A percentile compares a stretch with the other conserved stretches of the same genome.
Conservation (phyloP, 2,888 invertebrate genomes). For the Steinernema carpocapsae region DNA sequence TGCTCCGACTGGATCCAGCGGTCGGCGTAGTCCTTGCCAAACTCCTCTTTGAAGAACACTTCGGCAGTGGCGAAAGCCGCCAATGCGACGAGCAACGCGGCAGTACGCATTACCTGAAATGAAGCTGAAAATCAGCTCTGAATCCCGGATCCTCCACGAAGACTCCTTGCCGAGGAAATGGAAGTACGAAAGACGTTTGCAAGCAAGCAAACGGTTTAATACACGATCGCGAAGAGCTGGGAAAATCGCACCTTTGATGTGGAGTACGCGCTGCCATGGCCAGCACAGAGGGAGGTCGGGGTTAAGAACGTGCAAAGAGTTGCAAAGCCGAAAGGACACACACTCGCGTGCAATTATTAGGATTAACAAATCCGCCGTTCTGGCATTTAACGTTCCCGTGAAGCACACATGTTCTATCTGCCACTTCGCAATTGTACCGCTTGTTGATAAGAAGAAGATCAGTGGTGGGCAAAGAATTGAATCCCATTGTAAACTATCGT, state of each 20-base stretch:
- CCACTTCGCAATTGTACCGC: too few species aligned
- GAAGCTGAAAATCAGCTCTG: not conserved
- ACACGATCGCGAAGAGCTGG: conserved; percentile 15
- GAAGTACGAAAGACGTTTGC: not conserved
- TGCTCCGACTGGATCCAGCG: conserved; percentile 92
- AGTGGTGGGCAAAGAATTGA: too few species aligned
- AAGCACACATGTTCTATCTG: too few species aligned
- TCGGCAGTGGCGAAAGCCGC: conserved; percentile 56
- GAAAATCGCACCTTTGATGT: conserved; percentile 23
- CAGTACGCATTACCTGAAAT: conserved; percentile 26
- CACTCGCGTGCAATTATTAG: too few species aligned
- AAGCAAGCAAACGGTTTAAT: conserved; percentile 16
- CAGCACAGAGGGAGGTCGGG: too few species aligned
- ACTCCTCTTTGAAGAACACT: conserved; percentile 68
- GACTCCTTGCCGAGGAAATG: not conserved
- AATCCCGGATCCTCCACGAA: too few species aligned
- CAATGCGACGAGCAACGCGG: conserved; percentile 34
- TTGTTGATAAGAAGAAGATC: too few species aligned
- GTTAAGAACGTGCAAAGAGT: too few species aligned
- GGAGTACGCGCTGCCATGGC: conserved; percentile 29
- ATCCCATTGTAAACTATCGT: too few species aligned
- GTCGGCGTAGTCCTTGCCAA: conserved; percentile 75
- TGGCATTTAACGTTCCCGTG: too few species aligned
- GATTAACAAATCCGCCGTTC: too few species aligned
- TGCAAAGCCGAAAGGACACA: too few species aligned